A percentile compares a stretch with the other conserved stretches of the same genome.
Evolutionary conservation across 2,113 vertebrate genomes (phyloP).

Genomic region (Antechinus stuartii): DNA sequence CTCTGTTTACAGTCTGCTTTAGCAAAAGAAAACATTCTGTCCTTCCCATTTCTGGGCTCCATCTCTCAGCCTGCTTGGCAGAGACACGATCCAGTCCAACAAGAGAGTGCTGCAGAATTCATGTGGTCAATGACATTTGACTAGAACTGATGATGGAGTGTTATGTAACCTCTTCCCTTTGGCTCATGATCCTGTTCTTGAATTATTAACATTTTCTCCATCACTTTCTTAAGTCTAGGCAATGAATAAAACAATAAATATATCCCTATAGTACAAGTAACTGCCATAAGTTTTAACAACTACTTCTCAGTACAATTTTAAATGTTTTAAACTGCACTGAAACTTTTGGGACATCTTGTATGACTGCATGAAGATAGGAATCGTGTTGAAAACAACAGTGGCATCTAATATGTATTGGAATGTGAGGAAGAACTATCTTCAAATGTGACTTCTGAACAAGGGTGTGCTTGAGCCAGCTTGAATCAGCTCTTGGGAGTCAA

Average conservation of each 20-base stretch:
- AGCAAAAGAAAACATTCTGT: slow-evolving; percentile 3
- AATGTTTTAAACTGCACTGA: neutral
- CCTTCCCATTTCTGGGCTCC: neutral
- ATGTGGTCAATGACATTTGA: neutral
- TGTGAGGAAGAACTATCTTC: neutral
- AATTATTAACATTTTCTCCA: neutral
- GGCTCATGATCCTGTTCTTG: neutral
- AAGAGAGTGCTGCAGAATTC: neutral
- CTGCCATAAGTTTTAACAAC: neutral
- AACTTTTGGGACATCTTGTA: neutral
- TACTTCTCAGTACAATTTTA: neutral
- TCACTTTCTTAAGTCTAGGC: neutral
- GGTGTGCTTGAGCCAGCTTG: neutral
- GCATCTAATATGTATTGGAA: neutral
- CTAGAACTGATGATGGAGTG: neutral
- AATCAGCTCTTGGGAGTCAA: neutral
- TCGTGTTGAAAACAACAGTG: neutral
- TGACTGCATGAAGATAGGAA: neutral
- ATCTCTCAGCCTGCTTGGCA: neutral
- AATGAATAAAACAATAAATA: neutral
- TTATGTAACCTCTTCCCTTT: neutral
- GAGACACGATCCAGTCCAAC: neutral
- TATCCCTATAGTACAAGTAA: neutral
- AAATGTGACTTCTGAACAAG: neutral
- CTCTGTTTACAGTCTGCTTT: neutral